phyloP scores from a whole-genome alignment of 2,888 invertebrate species.

The Sericinus montela region DNA sequence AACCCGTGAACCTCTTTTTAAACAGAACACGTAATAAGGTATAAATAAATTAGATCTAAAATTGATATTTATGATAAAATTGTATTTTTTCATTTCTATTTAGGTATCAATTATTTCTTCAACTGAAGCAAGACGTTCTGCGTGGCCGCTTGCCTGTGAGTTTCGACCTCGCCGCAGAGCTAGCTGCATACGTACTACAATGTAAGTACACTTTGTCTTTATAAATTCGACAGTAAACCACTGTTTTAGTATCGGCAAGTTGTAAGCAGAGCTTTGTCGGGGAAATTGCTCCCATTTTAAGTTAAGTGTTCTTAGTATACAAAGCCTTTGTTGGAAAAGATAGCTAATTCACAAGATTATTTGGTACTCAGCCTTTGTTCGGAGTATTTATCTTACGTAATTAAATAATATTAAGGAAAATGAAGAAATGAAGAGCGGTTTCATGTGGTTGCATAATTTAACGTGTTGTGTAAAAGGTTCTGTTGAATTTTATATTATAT shows the following conservation, averaged over 20 bases:
- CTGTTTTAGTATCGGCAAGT: conserved; percentile 5
- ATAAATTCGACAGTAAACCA: not conserved
- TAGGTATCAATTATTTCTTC: conserved; percentile 98
- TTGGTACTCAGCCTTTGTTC: conserved; percentile 14
- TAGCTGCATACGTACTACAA: conserved; percentile 95
- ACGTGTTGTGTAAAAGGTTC: too few relatives aligned
- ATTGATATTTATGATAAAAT: not conserved
- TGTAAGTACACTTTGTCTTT: conserved; percentile 83
- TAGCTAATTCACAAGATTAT: conserved; percentile 18
- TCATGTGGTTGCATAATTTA: not conserved
- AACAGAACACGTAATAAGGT: too few relatives aligned
- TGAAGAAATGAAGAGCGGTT: conserved; percentile 4
- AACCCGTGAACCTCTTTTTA: too few relatives aligned
- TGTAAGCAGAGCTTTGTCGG: conserved; percentile 12
- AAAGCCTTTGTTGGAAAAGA: conserved; percentile 17
- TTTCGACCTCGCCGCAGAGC: conserved; percentile 93
- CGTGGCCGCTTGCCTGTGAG: conserved; percentile 95
- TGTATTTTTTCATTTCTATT: conserved; percentile 2
- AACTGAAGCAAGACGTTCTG: conserved; percentile 97
- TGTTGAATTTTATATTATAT: too few relatives aligned
- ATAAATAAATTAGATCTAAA: too few relatives aligned
- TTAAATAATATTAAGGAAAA: conserved; percentile 10
- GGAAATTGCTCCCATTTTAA: conserved; percentile 17
- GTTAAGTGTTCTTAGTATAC: conserved; percentile 17
- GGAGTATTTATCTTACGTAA: conserved; percentile 13